These are phyloP conservation scores for Raja brachyura DNA, from an alignment of 2,113 vertebrate genomes.

Conservation along the genomic window DNA sequence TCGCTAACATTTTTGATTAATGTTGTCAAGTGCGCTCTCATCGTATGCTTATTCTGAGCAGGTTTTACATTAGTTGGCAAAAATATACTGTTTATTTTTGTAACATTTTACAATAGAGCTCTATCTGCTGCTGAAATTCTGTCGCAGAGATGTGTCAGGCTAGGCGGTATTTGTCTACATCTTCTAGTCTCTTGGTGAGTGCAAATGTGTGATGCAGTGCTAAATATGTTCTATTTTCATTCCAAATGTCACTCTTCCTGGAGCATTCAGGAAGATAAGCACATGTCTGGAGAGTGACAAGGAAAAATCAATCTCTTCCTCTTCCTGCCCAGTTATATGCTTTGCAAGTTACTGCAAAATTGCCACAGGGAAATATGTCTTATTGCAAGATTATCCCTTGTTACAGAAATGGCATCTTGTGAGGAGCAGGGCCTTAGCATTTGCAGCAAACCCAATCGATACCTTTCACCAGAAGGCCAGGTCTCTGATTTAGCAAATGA, in stretches of 20 bases:
- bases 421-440: not conserved
- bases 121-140: not conserved
- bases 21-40: not conserved
- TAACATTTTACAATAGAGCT: not conserved
- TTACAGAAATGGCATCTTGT: not conserved
- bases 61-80: not conserved
- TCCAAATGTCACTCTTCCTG: conserved; percentile 4
- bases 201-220: not conserved
- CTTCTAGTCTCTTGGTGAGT: not conserved
- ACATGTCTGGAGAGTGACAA: not conserved
- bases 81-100: not conserved
- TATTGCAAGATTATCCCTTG: not conserved
- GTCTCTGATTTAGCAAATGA: not conserved
- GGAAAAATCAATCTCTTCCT: not conserved
- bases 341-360: not conserved
- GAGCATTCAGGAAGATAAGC: not conserved
- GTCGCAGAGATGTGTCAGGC: not conserved
- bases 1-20: not conserved
- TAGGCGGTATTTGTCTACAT: not conserved
- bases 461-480: not conserved
- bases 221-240: not conserved
- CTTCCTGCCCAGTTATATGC: not conserved
- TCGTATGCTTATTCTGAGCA: not conserved
- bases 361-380: not conserved
- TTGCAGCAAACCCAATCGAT: not conserved